Percentiles rank a stretch among this genome's conserved stretches.
Conservation (phyloP, 2,888 invertebrate species). For the Fragum whitleyi region DNA sequence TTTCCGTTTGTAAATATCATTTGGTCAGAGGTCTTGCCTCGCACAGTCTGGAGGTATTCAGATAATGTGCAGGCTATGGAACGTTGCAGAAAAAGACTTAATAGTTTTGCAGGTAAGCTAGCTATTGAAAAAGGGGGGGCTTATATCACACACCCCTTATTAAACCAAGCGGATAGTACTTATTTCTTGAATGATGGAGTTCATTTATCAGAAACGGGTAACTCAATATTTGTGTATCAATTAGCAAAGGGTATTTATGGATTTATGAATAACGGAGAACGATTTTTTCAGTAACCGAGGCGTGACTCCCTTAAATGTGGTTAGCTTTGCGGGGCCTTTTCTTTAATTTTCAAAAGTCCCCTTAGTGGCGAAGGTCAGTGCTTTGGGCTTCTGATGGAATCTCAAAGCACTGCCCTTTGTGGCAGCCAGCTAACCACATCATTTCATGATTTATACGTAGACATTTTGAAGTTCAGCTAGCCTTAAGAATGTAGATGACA, state of each 20-base stretch:
- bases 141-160: neutral
- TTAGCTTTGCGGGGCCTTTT: neutral
- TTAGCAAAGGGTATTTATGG: neutral
- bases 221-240: neutral
- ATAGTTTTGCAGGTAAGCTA: neutral
- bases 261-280: neutral
- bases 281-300: neutral
- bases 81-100: neutral
- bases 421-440: neutral
- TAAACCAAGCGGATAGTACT: neutral
- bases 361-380: neutral
- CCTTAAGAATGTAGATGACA: too few relatives aligned
- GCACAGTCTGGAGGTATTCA: neutral
- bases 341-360: too few relatives aligned
- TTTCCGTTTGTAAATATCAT: neutral
- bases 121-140: neutral
- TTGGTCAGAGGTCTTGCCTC: constrained; percentile 11
- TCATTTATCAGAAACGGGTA: constrained; percentile 3
- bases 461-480: too few relatives aligned
- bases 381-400: neutral
- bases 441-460: neutral
- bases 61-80: constrained; percentile 12
- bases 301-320: neutral
- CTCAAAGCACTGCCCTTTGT: neutral
- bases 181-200: constrained; percentile 6